These are phyloP conservation scores for Hippocampus kuda DNA, from an alignment of 2,797 vertebrate genomes.

Conservation along the genomic window DNA sequence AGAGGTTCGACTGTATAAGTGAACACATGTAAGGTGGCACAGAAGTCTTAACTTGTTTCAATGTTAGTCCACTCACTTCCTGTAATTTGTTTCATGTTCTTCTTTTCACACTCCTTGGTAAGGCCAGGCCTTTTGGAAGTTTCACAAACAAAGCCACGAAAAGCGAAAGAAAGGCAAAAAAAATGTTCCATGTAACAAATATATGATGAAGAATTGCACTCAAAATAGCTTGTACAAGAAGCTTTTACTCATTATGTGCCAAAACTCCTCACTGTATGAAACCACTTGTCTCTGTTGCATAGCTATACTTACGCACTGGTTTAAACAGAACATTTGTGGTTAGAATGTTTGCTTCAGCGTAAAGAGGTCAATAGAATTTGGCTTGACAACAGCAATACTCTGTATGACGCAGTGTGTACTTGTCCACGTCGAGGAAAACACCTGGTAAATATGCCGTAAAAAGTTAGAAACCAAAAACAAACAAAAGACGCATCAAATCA, in stretches of 20 bases:
- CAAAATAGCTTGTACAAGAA: neutral
- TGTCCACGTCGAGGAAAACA: constrained; percentile 10
- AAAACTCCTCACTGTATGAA: neutral
- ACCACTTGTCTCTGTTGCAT: neutral
- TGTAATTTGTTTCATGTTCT: neutral
- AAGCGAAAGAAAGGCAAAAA: neutral
- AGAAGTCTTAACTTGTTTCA: too few relatives aligned
- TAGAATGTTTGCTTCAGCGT: neutral
- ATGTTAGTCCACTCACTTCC: too few relatives aligned
- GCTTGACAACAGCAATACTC: neutral
- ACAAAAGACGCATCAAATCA: constrained; percentile 30
- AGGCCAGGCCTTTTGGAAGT: neutral
- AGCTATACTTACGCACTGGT: neutral
- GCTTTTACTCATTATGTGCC: neutral
- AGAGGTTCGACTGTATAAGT: too few relatives aligned
- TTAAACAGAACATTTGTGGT: neutral
- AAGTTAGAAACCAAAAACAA: constrained; percentile 49
- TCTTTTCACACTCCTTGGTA: neutral
- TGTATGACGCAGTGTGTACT: constrained; percentile 11
- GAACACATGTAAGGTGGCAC: neutral
- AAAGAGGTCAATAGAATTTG: too few relatives aligned
- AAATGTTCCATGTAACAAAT: neutral
- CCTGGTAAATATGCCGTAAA: neutral
- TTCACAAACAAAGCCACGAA: neutral
- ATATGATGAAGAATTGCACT: neutral